Percentiles rank a stretch among this genome's conserved stretches.
phyloP scores from a whole-genome alignment of 2,113 vertebrate species.

The Gallinago media region DNA sequence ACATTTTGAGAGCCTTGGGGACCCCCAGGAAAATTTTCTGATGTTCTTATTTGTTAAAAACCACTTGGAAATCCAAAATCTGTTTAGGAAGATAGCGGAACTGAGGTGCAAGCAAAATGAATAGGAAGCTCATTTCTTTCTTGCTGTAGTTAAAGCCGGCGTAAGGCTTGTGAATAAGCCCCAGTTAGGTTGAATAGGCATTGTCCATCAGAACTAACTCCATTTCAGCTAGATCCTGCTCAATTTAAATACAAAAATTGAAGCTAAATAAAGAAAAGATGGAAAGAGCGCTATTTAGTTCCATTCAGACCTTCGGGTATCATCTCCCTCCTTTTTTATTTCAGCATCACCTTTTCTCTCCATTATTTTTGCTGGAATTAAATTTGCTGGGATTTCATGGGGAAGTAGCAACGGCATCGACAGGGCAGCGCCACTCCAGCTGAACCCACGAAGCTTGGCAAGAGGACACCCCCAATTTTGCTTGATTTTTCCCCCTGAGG shows the following conservation, averaged over 20 bases:
- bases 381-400: slow-evolving; percentile 11
- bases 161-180: slow-evolving; percentile 35
- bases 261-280: slow-evolving; percentile 50
- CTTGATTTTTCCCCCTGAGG: not conserved
- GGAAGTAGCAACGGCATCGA: not conserved
- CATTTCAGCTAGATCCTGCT: slow-evolving; percentile 40
- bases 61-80: slow-evolving; percentile 14
- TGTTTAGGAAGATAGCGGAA: slow-evolving; percentile 5
- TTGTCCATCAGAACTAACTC: slow-evolving; percentile 63
- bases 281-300: not conserved
- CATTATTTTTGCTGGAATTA: slow-evolving; percentile 18
- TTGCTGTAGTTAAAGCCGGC: not conserved
- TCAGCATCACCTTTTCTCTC: not conserved
- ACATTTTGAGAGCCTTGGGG: not conserved
- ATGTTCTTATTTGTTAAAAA: not conserved
- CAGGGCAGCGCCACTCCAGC: not conserved
- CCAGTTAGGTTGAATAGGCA: slow-evolving; percentile 9
- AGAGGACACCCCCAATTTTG: not conserved
- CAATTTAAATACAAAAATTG: slow-evolving; percentile 64
- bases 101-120: slow-evolving; percentile 17
- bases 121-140: slow-evolving; percentile 49
- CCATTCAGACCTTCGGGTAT: slow-evolving; percentile 6
- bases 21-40: not conserved
- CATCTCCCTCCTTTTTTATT: slow-evolving; percentile 28
- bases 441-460: not conserved